These are phyloP conservation scores for Cosmopolites sordidus DNA, from an alignment of 2,888 invertebrate genomes.

Conservation along the genomic window DNA sequence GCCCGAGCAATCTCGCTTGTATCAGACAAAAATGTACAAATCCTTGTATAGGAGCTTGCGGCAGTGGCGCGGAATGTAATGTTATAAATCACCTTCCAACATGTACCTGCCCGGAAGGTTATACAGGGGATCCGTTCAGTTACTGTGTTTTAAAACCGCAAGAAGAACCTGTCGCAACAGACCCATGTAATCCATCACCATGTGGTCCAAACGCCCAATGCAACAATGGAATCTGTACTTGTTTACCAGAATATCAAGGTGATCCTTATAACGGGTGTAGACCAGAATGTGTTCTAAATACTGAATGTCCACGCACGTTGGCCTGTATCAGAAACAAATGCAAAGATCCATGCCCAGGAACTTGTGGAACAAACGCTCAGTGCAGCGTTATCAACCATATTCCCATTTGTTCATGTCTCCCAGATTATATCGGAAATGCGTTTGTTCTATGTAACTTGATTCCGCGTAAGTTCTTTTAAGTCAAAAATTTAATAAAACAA, in stretches of 20 bases:
- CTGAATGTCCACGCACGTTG: conserved; percentile 64
- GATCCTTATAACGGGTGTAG: conserved; percentile 69
- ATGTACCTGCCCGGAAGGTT: conserved; percentile 61
- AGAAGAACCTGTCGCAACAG: conserved; percentile 32
- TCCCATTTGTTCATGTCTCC: conserved; percentile 71
- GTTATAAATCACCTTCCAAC: conserved; percentile 67
- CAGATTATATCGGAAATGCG: conserved; percentile 53
- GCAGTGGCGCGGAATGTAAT: conserved; percentile 58
- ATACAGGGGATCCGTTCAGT: conserved; percentile 55
- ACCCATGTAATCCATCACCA: conserved; percentile 68
- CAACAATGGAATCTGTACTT: conserved; percentile 64
- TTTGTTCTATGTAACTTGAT: conserved; percentile 54
- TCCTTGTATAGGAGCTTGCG: conserved; percentile 71
- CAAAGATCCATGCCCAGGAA: conserved; percentile 65
- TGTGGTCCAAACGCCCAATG: conserved; percentile 72
- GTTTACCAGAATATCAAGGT: conserved; percentile 64
- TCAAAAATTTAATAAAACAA: neutral
- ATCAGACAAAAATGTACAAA: conserved; percentile 69
- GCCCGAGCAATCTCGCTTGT: conserved; percentile 66
- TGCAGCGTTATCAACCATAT: conserved; percentile 72
- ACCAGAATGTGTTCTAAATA: conserved; percentile 68
- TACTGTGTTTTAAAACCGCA: conserved; percentile 46
- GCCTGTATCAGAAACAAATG: conserved; percentile 72
- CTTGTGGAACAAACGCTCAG: conserved; percentile 68
- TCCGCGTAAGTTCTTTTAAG: conserved; percentile 37